A percentile compares a stretch with the other conserved stretches of the same genome.
Evolutionary conservation across 2,888 invertebrate species (phyloP).

Genomic region (Oligia latruncula): DNA sequence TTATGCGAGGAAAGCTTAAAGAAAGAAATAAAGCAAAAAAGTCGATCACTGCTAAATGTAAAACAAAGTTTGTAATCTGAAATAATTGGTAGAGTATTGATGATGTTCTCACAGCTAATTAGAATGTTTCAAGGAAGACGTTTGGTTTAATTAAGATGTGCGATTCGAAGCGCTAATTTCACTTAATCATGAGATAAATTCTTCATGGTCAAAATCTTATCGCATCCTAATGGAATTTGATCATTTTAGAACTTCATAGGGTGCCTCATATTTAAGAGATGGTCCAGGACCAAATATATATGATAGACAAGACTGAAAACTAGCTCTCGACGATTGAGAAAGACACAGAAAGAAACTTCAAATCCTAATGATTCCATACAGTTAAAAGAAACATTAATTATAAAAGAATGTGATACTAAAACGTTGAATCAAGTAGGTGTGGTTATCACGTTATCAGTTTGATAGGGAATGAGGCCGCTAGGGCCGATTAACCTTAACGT

Average conservation of each 20-base stretch:
- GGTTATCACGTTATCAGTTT: constrained; percentile 77
- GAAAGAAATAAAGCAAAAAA: background rate
- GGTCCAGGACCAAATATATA: background rate
- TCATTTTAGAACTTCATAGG: background rate
- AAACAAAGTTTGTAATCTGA: background rate
- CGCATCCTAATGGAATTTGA: background rate
- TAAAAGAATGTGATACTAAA: constrained; percentile 37
- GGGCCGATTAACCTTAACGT: constrained; percentile 65
- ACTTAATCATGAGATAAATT: background rate
- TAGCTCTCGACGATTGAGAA: background rate
- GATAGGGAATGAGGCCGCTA: constrained; percentile 83
- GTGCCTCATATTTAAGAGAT: background rate
- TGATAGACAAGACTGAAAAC: background rate
- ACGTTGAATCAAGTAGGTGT: constrained; percentile 73
- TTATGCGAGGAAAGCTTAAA: too few species aligned
- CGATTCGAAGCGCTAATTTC: constrained; percentile 25
- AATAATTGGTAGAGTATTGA: background rate
- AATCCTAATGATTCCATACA: background rate
- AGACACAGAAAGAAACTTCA: background rate
- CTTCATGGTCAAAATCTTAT: background rate
- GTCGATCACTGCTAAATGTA: background rate
- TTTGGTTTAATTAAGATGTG: constrained; percentile 3
- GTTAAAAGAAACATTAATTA: constrained; percentile 43
- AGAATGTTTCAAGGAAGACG: constrained; percentile 25
- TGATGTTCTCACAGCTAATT: constrained; percentile 33